Base-by-base conservation (phyloP, 2,888 invertebrate genomes). In the Athripsodes cinereus region DNA sequence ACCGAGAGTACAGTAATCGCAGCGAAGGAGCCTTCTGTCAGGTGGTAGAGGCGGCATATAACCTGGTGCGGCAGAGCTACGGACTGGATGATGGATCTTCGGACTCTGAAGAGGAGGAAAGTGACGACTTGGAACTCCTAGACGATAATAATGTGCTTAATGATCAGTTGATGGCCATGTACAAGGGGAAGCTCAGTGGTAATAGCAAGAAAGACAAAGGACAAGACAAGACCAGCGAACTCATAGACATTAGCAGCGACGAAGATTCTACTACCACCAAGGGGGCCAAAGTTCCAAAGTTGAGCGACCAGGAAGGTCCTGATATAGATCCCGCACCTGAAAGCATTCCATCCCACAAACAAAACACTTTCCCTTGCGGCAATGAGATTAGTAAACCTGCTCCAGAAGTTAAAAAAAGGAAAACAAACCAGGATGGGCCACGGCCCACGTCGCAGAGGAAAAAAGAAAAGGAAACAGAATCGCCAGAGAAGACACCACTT, bases 1-100 rank as follows among this genome's bases (percentile, higher is more conserved):
- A 84, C 68, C 78, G 85, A 56, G 93, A 94, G 68, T 95, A 94
- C 75, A 81, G 82, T 58, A 85, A 86, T 67, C 86, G 89, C 68
- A 92, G 92, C 74, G 82, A 87, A 61, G 83, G 79, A 57, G 87
- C 88, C n/a, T 92, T 95, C 71, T 82, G 86, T 68, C 80, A 82
- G 58, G 76, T 87, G 70, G 91, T 92, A n/a, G 86, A 87, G 68
- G 82, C 70, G 73, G 90, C 90, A 0, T 90, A 90, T 69, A 83
- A 86, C 66, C 83, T 86, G 60, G 85, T 90, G 40, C 79, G 87
- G 65, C 81, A 84, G 64, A 85, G 82, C 66, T 86, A 87, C 69
- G 85, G 85, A 2, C 71, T 85, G 52, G 83, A 83, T 65, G 81
- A 81, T 62, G 79, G 78, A 35, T 76, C 78, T 52, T 77, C 81